phyloP scores from a whole-genome alignment of 2,888 invertebrate genomes.

The Drosophila hamatofila region DNA sequence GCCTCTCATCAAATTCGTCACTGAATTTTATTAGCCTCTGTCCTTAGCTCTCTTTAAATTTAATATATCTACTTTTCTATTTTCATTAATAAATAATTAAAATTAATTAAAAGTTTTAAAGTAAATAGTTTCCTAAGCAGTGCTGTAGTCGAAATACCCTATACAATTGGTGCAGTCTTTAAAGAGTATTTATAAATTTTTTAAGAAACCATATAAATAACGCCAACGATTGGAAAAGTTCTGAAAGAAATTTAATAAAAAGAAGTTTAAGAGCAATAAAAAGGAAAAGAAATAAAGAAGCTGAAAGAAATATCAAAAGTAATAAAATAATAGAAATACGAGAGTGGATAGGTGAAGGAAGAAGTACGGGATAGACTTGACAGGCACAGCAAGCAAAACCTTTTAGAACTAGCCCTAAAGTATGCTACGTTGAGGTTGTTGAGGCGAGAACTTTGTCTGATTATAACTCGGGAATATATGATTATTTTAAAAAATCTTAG shows the following conservation, averaged over 20 bases:
- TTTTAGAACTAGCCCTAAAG: constrained; percentile 19
- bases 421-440: constrained; percentile 16
- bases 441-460: neutral
- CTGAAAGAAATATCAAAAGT: constrained; percentile 19
- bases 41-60: neutral
- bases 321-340: neutral
- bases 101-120: neutral
- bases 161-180: constrained; percentile 14
- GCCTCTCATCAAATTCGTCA: neutral
- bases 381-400: neutral
- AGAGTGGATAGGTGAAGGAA: neutral
- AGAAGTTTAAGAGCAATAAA: constrained; percentile 3
- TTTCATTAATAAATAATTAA: neutral
- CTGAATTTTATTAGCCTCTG: neutral
- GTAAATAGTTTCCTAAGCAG: neutral
- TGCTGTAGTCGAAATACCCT: constrained; percentile 2
- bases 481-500: neutral
- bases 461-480: neutral
- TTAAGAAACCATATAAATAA: constrained; percentile 82
- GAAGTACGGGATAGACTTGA: neutral
- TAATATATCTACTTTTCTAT: no score
- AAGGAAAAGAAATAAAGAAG: constrained; percentile 5
- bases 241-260: constrained; percentile 74
- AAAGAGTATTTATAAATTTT: constrained; percentile 64
- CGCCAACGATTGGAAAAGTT: constrained; percentile 84